phyloP scores from a whole-genome alignment of 1,140 invertebrate species.

The Drosophila obscura region DNA sequence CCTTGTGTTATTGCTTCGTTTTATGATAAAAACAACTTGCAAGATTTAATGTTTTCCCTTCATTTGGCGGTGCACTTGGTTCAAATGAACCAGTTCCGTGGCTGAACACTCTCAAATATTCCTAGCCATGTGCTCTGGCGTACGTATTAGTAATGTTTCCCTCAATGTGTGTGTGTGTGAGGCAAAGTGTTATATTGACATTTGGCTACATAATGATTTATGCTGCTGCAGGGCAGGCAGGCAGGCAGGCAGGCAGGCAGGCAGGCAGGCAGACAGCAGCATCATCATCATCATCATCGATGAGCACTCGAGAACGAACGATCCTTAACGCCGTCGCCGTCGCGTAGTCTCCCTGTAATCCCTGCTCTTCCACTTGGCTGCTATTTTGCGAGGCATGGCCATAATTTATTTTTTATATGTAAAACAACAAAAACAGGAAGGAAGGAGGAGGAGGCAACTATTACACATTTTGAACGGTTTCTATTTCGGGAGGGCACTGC shows the following conservation, averaged over 20 bases:
- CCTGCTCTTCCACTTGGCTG: conserved; percentile 12
- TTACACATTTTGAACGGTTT: conserved; percentile 1
- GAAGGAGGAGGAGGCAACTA: conserved; percentile 3
- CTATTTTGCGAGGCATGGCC: conserved; percentile 54
- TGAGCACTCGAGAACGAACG: conserved; percentile 14
- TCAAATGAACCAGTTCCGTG: conserved; percentile 44
- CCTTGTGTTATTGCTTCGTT: neutral
- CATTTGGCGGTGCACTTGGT: conserved; percentile 39
- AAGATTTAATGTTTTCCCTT: neutral
- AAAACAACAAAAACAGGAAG: conserved; percentile 10
- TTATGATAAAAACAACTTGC: neutral
- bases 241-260: no score
- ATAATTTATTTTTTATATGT: conserved; percentile 60
- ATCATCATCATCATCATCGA: neutral
- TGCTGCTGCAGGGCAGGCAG: conserved; percentile 62
- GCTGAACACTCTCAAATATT: conserved; percentile 13
- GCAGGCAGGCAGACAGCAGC: neutral
- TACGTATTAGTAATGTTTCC: conserved; percentile 30
- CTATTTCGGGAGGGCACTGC: neutral
- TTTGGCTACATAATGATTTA: conserved; percentile 78
- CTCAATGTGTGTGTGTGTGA: conserved; percentile 6
- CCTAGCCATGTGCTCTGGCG: conserved; percentile 15
- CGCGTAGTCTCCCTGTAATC: conserved; percentile 26
- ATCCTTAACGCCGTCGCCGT: conserved; percentile 31
- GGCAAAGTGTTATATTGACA: conserved; percentile 78